Base-by-base conservation (phyloP, 2,113 vertebrate species). In the Bambusicola thoracicus region DNA sequence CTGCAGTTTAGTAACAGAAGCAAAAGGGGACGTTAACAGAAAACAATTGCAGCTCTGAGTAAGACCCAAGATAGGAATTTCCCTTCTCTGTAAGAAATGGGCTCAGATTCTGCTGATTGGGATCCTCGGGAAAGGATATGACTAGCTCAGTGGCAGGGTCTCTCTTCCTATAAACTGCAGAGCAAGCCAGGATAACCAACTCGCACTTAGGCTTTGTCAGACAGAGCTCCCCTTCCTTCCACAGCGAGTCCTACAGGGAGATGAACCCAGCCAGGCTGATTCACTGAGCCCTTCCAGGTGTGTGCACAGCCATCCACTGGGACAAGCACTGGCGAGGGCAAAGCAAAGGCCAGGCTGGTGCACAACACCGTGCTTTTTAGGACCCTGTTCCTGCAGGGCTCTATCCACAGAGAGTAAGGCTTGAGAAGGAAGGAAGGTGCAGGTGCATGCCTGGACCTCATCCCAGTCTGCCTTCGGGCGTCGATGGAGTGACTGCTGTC, bases 261-360 rank as follows among this genome's bases (percentile, higher is more conserved):
- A 81, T 38, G 80, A 96, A 61, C 13, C 22, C 29, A 0, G 0
- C 4, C 4, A 25, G 24, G 74, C 51, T 0, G 1, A 25, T 16
- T 73, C 44, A 20, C 40, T 56, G 63, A 62, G 84, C 83, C 84
- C 63, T 27, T 51, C 10, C 41, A 2, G 70, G 29, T 69, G 51
- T n/a, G 30, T 11, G n/a, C 69, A 55, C 63, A 73, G 59, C 70
- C 44, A 6, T 6, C 4, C 0, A 0, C 29, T 67, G 51, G 56
- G 51, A 51, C 8, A 1, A 20, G 24, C 1, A 0, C 36, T 13
- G 0, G 7, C 24, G 30, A 67, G 46, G 24, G 34, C 15, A 65
- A 61, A 70, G 65, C 32, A 7, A 10, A 1, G 25, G 8, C 18
- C 40, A 43, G 63, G 40, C 40, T 30, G 63, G 27, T 17, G 40